These are phyloP conservation scores for Tauraco erythrolophus DNA, from an alignment of 2,113 vertebrate genomes.

Conservation along the genomic window DNA sequence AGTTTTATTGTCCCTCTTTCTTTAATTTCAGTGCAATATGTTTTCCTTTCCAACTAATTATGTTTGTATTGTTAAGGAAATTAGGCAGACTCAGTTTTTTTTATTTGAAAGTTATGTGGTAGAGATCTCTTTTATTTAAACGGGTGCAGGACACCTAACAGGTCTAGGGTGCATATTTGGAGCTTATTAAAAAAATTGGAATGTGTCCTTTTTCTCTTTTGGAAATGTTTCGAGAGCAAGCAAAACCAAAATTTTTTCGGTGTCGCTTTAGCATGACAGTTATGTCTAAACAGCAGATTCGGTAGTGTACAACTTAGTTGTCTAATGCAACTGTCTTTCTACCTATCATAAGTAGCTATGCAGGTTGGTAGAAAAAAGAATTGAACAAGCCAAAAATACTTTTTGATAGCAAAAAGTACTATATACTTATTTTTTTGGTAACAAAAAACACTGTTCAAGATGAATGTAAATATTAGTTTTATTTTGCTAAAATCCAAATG, in stretches of 20 bases:
- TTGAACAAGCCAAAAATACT: slow-evolving; percentile 29
- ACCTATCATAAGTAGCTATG: not conserved
- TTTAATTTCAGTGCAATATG: slow-evolving; percentile 65
- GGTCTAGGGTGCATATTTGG: slow-evolving; percentile 5
- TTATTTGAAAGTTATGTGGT: slow-evolving; percentile 26
- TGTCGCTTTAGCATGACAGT: not conserved
- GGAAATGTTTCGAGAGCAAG: not conserved
- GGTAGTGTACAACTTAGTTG: not conserved
- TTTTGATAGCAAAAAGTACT: slow-evolving; percentile 6
- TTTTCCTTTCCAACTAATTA: slow-evolving; percentile 24
- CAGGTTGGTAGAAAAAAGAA: not conserved
- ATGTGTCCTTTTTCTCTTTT: not conserved
- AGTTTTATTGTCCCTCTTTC: not conserved
- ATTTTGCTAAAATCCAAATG: slow-evolving; percentile 40
- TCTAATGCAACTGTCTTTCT: not conserved
- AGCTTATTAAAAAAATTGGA: not conserved
- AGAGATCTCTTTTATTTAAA: slow-evolving; percentile 46
- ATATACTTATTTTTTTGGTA: not conserved
- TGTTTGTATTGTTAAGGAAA: slow-evolving; percentile 39
- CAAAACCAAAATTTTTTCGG: not conserved
- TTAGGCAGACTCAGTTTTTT: not conserved
- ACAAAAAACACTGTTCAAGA: not conserved
- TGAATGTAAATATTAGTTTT: slow-evolving; percentile 42
- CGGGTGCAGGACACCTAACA: slow-evolving; percentile 65
- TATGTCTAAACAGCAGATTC: not conserved